Base-by-base conservation (phyloP, 2,888 invertebrate species). In the Sinohyriopsis cumingii region DNA sequence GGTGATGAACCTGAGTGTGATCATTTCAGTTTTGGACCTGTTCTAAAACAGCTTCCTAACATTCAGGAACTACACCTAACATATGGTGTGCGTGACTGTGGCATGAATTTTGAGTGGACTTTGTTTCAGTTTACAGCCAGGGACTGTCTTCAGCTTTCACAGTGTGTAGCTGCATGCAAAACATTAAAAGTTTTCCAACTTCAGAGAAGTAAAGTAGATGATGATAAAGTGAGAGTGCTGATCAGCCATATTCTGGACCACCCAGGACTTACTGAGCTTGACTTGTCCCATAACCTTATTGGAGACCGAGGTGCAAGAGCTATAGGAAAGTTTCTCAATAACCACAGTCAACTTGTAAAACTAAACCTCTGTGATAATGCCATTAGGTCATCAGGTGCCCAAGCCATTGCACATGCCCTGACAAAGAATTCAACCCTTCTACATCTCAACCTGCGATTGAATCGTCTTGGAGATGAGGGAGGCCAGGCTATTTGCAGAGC, bases 101-200 rank as follows among this genome's bases (percentile, higher is more conserved):
- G 90, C 24, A 90, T 90, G 90, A 90, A 90, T 80, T 90, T 90
- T 84, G 90, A 90, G 69, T 90, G 90, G 90, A 87, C 85, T 70
- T 76, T 90, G 63, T 90, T 90, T 75, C 88, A 90, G 78, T 90
- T 91, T 77, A 90, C 90, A 54, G 87, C 88, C 25, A 78, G 86
- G 70, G 90, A 90, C 83, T 90, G 90, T 72, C 80, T 88, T 59
- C 87, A 86, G 71, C 78, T 90, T 59, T 85, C 90, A 24, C 88
- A 89, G 78, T 86, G 87, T 79, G 82, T 90, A n/a, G 88, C 89
- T 25, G 78, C 79, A 53, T 85, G 85, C 70, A 88, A 87, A 77
- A 80, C 80, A n/a, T 82, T 90, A 20, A 85, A 84, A 72, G 85
- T 86, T 9, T 87, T 90, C 62, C 75, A 82, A 18, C 80, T 90